These are phyloP conservation scores for Acronicta alni DNA, from an alignment of 2,888 invertebrate species.

Conservation along the genomic window DNA sequence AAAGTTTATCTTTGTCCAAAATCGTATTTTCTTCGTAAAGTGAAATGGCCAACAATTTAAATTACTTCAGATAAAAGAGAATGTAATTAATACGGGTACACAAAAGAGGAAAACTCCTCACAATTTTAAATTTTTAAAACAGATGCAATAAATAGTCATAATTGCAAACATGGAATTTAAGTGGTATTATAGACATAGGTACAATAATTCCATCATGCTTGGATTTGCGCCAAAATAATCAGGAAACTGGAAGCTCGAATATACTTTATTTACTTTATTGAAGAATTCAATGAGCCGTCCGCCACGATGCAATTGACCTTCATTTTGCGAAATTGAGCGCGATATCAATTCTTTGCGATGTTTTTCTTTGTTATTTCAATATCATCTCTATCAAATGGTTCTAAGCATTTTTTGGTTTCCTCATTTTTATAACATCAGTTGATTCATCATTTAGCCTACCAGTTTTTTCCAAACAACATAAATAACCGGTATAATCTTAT, in stretches of 20 bases:
- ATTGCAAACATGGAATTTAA: constrained; percentile 60
- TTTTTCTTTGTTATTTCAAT: constrained; percentile 44
- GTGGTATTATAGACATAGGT: not conserved
- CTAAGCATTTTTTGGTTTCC: constrained; percentile 45
- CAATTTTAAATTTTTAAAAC: constrained; percentile 19
- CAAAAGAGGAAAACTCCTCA: constrained; percentile 21
- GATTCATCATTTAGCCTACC: constrained; percentile 54
- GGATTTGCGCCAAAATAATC: constrained; percentile 83
- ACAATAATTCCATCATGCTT: constrained; percentile 64
- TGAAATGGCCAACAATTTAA: constrained; percentile 46
- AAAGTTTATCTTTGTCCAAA: constrained; percentile 48
- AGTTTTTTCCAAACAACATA: constrained; percentile 22
- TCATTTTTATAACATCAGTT: constrained; percentile 52
- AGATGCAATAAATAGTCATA: constrained; percentile 29
- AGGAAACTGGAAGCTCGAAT: constrained; percentile 72
- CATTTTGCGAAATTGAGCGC: constrained; percentile 65
- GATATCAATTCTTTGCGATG: constrained; percentile 57
- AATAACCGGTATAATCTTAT: constrained; percentile 47
- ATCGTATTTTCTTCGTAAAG: constrained; percentile 49
- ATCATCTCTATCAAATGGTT: constrained; percentile 15
- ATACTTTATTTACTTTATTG: constrained; percentile 71
- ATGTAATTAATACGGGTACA: constrained; percentile 42
- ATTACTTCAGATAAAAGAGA: constrained; percentile 48
- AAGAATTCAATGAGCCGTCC: constrained; percentile 66
- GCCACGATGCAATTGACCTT: constrained; percentile 75